Conservation (phyloP, 2,888 invertebrate genomes). For the Beris chalybata region DNA sequence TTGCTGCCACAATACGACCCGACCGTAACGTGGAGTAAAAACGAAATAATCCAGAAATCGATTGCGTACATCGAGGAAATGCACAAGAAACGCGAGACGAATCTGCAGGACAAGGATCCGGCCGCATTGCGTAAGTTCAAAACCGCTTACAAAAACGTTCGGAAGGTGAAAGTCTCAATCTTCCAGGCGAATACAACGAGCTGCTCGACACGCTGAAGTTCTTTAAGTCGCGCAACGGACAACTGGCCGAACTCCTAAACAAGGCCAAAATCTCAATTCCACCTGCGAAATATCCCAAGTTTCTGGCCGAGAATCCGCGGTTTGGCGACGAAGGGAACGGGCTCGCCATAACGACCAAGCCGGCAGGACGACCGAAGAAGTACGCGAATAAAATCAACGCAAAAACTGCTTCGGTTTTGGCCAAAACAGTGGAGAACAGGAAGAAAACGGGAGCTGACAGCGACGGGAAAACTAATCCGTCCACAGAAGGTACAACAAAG, state of each 20-base stretch:
- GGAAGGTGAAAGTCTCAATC: neutral
- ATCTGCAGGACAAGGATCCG: constrained; percentile 43
- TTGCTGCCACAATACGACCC: constrained; percentile 53
- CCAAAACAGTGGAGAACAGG: neutral
- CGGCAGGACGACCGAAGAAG: constrained; percentile 36
- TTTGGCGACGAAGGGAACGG: constrained; percentile 28
- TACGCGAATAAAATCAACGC: constrained; percentile 17
- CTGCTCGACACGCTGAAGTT: constrained; percentile 39
- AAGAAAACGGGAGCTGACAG: neutral
- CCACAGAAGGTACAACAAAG: neutral
- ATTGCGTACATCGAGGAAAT: constrained; percentile 52
- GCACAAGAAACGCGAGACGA: constrained; percentile 50
- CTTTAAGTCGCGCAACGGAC: constrained; percentile 41
- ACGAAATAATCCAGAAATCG: constrained; percentile 55
- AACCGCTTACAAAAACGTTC: neutral
- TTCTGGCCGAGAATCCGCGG: constrained; percentile 38
- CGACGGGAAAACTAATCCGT: neutral
- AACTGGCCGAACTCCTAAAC: constrained; percentile 41
- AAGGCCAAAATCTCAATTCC: constrained; percentile 42
- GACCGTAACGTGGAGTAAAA: constrained; percentile 53
- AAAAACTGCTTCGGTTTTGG: neutral
- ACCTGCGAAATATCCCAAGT: constrained; percentile 38
- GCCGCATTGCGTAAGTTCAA: constrained; percentile 40
- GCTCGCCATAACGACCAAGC: constrained; percentile 7
- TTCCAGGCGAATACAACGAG: constrained; percentile 41